Evolutionary conservation across 1,140 invertebrate species (phyloP), one percentile per base, ranked within the genome.

Genomic region (Trichogramma pretiosum): DNA sequence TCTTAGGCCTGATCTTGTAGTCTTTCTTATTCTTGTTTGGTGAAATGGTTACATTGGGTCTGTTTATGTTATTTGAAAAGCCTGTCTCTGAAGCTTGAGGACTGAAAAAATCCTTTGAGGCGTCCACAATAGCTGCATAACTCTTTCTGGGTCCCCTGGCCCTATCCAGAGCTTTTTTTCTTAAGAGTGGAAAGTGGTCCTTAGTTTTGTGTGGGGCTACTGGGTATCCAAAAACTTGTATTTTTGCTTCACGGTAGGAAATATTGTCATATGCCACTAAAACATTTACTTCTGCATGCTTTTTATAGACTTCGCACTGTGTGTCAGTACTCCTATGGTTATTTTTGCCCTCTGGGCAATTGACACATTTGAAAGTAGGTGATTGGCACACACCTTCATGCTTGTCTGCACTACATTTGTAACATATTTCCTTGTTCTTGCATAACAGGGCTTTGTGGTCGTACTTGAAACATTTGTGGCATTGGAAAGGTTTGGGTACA

Each of bases 401-500:
- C 13, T 30, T 30, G 7, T 30, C 26, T 10, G 48, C 26, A 3
- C 55, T 49, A 28, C 52, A 56, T 11, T 42, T 35, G 0, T 14
- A 22, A 18, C 52, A 56, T 4, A 19, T 26, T 10, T 52, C 16
- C 23, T 50, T 43, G 1, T n/a, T 26, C 1, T 45, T 37, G 35
- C 55, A 56, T 2, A 11, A 7, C 11, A 30, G 47, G 4, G 26
- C 40, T 23, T 39, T 48, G 16, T 55, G 50, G 1, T 49, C 50
- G 48, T 44, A 55, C 13, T 18, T 24, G 3, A 44, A 45, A 23
- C 51, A 53, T 1, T 52, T 48, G 9, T 28, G 53, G 16, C 55
- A 56, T n/a, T 51, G 48, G n/a, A 21, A 21, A 28, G 54, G 54
- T 10, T 16, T 24, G 11, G 16, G n/a, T 1, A 56, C 46, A 22